Base-by-base conservation (phyloP, 2,888 invertebrate genomes). In the Acronicta psi region DNA sequence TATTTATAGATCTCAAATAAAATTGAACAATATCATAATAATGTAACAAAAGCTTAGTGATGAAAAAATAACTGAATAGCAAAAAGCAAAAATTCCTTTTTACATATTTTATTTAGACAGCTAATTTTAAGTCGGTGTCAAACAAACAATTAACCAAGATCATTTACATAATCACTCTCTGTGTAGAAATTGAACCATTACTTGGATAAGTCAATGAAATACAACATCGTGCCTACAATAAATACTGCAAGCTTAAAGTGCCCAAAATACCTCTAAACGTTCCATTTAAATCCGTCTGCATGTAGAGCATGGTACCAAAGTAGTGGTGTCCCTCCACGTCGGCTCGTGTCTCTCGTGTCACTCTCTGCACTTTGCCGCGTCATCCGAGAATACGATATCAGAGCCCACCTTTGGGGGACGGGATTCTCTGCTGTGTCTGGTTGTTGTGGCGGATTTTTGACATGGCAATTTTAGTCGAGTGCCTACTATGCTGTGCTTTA, bases 341-440 rank as follows among this genome's bases (percentile, higher is more conserved):
- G 38, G 11, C 25, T 13, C 14, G 13, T 41, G 29, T 41, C 54
- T 65, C 49, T 23, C 13, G 2, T 57, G 61, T 66, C 58, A 56
- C 29, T 55, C 68, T 38, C 34, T 71, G 53, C 62, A 58, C 68
- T 56, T 59, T 41, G 50, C 36, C 20, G 55, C n/a, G 53, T 56
- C 62, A 53, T 41, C 20, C 47, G 46, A 59, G 73, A 70, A 72
- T 72, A 61, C 23, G n/a, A 16, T 50, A 37, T 51, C 43, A 45
- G 34, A 42, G 38, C 13, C 49, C 45, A 59, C 42, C 40, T 56
- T 14, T 17, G 40, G 42, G 17, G 14, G 3, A n/a, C 14, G 17
- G 2, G 17, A 57, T 57, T 37, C 31, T 42, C 45, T n/a, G 17
- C 9, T 18, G 16, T 9, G 11, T 29, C n/a, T 18, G 8, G 36